These are phyloP conservation scores for Hedychridium roseum DNA, from an alignment of 2,888 invertebrate genomes.

Conservation along the genomic window DNA sequence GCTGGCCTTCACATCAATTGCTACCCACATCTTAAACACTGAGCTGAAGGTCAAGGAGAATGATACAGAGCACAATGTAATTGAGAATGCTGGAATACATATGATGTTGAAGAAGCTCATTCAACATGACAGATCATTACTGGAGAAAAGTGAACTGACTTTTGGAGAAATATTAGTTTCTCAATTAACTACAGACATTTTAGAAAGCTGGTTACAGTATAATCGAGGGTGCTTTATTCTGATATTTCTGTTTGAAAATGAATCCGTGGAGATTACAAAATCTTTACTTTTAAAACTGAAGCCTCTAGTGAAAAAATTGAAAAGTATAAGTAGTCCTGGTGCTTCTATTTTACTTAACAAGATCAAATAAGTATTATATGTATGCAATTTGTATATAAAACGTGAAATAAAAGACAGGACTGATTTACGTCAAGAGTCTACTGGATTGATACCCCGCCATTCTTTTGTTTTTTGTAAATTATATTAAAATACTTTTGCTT, in stretches of 20 bases:
- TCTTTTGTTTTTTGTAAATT: no score
- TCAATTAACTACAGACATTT: constrained; percentile 66
- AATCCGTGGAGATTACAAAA: constrained; percentile 62
- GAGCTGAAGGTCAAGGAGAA: constrained; percentile 67
- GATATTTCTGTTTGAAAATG: constrained; percentile 73
- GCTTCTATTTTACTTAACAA: constrained; percentile 72
- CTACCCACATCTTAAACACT: constrained; percentile 62
- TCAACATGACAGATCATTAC: constrained; percentile 68
- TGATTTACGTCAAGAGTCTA: no score
- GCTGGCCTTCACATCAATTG: constrained; percentile 64
- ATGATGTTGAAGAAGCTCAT: constrained; percentile 80
- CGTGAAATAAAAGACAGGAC: no score
- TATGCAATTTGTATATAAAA: constrained; percentile 16
- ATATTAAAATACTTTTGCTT: no score
- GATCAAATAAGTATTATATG: constrained; percentile 36
- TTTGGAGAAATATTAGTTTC: constrained; percentile 70
- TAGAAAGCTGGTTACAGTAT: constrained; percentile 72
- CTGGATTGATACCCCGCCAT: no score
- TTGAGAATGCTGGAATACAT: constrained; percentile 81
- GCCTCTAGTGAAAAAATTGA: constrained; percentile 63
- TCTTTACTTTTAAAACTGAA: constrained; percentile 66
- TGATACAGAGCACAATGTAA: constrained; percentile 60
- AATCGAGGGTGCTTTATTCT: constrained; percentile 83
- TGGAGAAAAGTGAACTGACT: constrained; percentile 54
- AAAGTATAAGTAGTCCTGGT: constrained; percentile 69